Percentiles rank a stretch among this genome's conserved stretches.
These are phyloP conservation scores for Isurus oxyrinchus DNA, from an alignment of 2,113 vertebrate genomes.

Conservation along the genomic window DNA sequence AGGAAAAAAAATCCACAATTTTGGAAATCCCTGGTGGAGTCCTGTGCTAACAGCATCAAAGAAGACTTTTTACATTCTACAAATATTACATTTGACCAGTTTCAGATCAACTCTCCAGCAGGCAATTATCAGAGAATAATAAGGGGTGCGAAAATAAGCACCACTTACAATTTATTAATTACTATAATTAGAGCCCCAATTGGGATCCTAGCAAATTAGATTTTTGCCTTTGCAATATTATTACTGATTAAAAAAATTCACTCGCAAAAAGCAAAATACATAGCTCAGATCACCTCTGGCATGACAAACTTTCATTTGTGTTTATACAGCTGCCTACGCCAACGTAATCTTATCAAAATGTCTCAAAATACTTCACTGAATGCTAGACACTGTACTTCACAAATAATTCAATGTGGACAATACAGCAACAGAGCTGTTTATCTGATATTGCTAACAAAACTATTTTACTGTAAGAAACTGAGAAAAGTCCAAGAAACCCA, in stretches of 20 bases:
- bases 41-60: not conserved
- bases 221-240: not conserved
- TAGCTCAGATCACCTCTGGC: not conserved
- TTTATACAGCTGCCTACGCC: not conserved
- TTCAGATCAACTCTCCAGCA: not conserved
- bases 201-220: not conserved
- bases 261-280: not conserved
- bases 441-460: not conserved
- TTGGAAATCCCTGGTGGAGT: not conserved
- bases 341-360: not conserved
- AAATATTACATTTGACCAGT: not conserved
- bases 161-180: not conserved
- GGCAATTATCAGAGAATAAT: not conserved
- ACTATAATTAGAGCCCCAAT: conserved; percentile 19
- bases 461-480: not conserved
- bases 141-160: not conserved
- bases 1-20: not conserved
- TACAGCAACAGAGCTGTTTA: not conserved
- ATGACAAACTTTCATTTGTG: not conserved
- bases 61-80: no score
- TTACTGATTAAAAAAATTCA: not conserved
- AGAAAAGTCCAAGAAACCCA: not conserved
- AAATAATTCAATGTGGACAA: not conserved
- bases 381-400: no score
- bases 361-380: not conserved